Evolutionary conservation across 2,888 invertebrate species (phyloP), one percentile per base, ranked within the genome.

Genomic region (Petrolisthes cinctipes): DNA sequence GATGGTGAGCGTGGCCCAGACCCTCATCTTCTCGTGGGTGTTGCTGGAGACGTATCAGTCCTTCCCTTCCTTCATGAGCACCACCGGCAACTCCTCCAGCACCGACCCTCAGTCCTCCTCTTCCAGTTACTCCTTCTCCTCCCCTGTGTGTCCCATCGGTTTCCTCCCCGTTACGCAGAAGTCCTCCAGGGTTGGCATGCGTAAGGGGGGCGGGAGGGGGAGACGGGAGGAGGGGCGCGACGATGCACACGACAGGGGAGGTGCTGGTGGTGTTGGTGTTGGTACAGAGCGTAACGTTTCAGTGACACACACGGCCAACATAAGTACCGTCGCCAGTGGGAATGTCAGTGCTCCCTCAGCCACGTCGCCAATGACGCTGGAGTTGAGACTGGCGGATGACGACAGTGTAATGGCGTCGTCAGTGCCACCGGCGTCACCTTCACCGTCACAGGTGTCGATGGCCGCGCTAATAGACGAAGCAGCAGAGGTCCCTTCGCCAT

Each of bases 1-100:
- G 90, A 78, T 86, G 75, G 90, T 85, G 66, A 88, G 88, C 86
- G 53, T 88, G 23, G 82, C 78, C 17, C 88, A 88, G 90, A 86
- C 88, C 6, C 76, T 86, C 56, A 86, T 89, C n/a, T 89, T 86
- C 83, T 86, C 89, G 20, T 76, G 86, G 82, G 86, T 89, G 14
- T 76, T 89, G 20, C 78, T 86, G 57, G 83, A 88, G 82, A 84
- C 86, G 5, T 86, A 90, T 83, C 84, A 85, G 71, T 85, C 86
- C 61, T 86, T 37, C 82, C 76, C 66, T 4, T 84, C 83, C 71
- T 57, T 80, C 56, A 53, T 75, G 6, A 54, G 37, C n/a, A 51
- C 78, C 57, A 76, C 81, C 71, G 17, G 56, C 78, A 61, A 82
- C 14, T 14, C 82, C 14, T 71, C 68, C 37, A 73, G 75, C 78